phyloP scores from a whole-genome alignment of 2,113 vertebrate genomes.

The Hyaena hyaena region DNA sequence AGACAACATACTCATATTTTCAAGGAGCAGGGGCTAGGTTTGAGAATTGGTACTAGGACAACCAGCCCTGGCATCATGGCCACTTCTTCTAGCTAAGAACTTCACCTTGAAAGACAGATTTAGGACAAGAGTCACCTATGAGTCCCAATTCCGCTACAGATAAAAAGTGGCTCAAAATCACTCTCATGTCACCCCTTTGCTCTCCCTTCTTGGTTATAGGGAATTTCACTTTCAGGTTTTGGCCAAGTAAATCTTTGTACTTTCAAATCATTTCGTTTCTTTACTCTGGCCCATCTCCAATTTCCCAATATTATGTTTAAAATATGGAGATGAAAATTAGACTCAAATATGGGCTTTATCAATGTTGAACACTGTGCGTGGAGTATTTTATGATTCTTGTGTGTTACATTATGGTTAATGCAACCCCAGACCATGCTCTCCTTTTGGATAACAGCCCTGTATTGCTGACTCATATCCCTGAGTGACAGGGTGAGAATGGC shows the following conservation, averaged over 20 bases:
- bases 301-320: conserved; percentile 46
- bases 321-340: conserved; percentile 64
- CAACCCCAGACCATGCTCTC: not conserved
- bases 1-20: not conserved
- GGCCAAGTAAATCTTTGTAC: not conserved
- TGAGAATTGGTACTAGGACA: not conserved
- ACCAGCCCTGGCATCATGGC: not conserved
- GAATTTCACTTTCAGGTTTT: not conserved
- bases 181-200: not conserved
- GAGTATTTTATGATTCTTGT: conserved; percentile 19
- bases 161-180: not conserved
- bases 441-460: not conserved
- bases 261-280: conserved; percentile 16
- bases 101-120: not conserved
- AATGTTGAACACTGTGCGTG: not conserved
- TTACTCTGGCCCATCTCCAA: conserved; percentile 41
- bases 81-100: not conserved
- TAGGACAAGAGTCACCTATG: not conserved
- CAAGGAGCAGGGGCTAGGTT: not conserved
- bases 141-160: not conserved
- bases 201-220: not conserved
- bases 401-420: not conserved
- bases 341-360: conserved; percentile 21
- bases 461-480: conserved; percentile 13
- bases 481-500: conserved; percentile 42